Evolutionary conservation across 1,140 invertebrate species (phyloP), one percentile per base, ranked within the genome.

Genomic region (Drosophila funebris): DNA sequence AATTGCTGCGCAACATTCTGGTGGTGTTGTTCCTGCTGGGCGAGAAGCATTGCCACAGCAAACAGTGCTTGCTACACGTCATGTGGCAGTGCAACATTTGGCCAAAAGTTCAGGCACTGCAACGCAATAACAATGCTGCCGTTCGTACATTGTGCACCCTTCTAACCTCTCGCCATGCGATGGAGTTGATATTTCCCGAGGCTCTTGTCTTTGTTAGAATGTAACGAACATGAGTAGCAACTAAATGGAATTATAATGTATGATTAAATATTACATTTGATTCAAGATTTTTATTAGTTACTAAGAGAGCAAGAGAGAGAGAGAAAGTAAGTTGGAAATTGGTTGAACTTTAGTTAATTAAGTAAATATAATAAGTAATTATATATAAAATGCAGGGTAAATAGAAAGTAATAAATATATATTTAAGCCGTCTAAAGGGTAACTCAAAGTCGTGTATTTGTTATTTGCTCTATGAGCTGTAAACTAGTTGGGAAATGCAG

Each of bases 1-100:
- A 75, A 39, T n/a, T 77, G 22, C 6, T 61, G 16, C 73, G 72
- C n/a, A 77, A 77, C 8, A 16, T 77, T 1, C 50, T 77, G 0
- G 57, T 62, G 0, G 41, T 74, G 0, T 36, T 66, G 2, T 20
- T 77, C 4, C 24, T 50, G 13, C 36, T 77, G 11, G 56, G 58
- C 16, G 72, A 77, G 43, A 37, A 33, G 22, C 73, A 75, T 24
- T 62, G 75, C 7, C 66, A 70, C 1, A 70, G 67, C 36, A 50
- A 44, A 9, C 29, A 48, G n/a, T 71, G 41, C 1, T 9, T 66
- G 24, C 13, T 64, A 1, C 24, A 56, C n/a, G 54, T 56, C 13
- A 48, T 77, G 31, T 54, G 48, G 24, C 27, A 77, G 22, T 56
- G 41, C 22, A 39, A 48, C 1, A 5, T 56, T 7, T 63, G 54